Evolutionary conservation across 2,888 invertebrate species (phyloP).

Genomic region (Dolomedes plantarius): DNA sequence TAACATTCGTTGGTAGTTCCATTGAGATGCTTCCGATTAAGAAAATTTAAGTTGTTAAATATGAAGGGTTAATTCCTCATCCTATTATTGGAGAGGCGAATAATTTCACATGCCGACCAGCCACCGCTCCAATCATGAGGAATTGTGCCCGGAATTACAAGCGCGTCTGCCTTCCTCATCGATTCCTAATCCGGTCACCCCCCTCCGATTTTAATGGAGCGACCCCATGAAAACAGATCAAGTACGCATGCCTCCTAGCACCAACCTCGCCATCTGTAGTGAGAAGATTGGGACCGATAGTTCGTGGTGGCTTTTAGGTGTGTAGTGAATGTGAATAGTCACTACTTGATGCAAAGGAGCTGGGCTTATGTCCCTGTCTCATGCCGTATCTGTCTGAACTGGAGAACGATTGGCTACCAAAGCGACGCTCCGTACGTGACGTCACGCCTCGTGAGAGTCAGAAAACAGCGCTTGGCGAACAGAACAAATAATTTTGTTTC

Average conservation of each 20-base stretch:
- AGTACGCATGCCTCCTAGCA: not conserved
- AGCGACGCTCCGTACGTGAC: slow-evolving; percentile 4
- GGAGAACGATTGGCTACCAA: slow-evolving; percentile 9
- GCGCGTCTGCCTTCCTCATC: not conserved
- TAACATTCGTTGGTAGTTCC: too few species aligned
- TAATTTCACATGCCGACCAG: too few species aligned
- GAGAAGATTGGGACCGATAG: not conserved
- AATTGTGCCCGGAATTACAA: too few species aligned
- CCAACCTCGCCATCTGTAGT: not conserved
- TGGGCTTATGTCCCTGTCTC: not conserved
- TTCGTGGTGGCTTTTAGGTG: not conserved
- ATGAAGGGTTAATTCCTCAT: too few species aligned
- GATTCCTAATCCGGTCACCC: slow-evolving; percentile 1
- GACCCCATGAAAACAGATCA: not conserved
- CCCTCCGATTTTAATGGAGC: slow-evolving; percentile 2
- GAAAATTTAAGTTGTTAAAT: too few species aligned
- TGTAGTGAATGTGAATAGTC: not conserved
- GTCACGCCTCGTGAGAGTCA: slow-evolving; percentile 3
- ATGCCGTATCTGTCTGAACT: not conserved
- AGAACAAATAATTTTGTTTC: slow-evolving; percentile 11
- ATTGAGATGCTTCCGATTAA: too few species aligned
- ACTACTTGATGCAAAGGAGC: not conserved
- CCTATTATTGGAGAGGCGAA: too few species aligned
- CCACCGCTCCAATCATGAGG: too few species aligned
- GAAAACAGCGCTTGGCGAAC: not conserved